Base-by-base conservation (phyloP, 2,888 invertebrate species). In the Pterostichus madidus region DNA sequence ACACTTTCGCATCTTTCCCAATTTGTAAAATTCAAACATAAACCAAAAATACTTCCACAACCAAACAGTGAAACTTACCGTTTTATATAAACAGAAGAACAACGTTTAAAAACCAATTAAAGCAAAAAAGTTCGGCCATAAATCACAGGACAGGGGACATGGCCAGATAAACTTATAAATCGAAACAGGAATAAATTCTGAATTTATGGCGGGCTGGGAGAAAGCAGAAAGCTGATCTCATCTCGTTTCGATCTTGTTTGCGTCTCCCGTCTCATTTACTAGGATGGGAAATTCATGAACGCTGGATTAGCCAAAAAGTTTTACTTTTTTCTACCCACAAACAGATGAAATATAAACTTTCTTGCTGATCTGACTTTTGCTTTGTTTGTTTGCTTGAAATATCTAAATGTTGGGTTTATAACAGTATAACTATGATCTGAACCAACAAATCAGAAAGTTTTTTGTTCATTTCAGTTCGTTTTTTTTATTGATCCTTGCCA, bases 111-210 rank as follows among this genome's bases (percentile, higher is more conserved):
- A 71, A 71, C 44, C 15, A 71, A 71, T 71, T 71, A 44, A 8
- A 71, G 13, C 17, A 71, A 44, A 71, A 59, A 39, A 64, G 64
- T n/a, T 13, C 68, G 10, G 11, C 17, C 68, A 24, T 44, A 10
- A 71, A 39, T 71, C 68, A 44, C 44, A 10, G 39, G 24, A 44
- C 44, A 5, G 39, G 11, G 13, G 68, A 39, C 68, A 44, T 13
- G 31, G n/a, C 13, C 64, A 71, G 68, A 71, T 71, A 71, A 46
- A 71, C 44, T 71, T 71, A 71, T 71, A 71, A 71, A 71, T 44
- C 68, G 44, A 71, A 71, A 71, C 68, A 71, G 68, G 68, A 71
- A 71, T 71, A 71, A 71, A 44, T 71, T 39, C 15, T 44, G 44
- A 71, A 71, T 71, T 71, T 71, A 71, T 46, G 35, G 64, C 39